Evolutionary conservation across 1,140 invertebrate species (phyloP).

Genomic region (Tachypleus tridentatus): DNA sequence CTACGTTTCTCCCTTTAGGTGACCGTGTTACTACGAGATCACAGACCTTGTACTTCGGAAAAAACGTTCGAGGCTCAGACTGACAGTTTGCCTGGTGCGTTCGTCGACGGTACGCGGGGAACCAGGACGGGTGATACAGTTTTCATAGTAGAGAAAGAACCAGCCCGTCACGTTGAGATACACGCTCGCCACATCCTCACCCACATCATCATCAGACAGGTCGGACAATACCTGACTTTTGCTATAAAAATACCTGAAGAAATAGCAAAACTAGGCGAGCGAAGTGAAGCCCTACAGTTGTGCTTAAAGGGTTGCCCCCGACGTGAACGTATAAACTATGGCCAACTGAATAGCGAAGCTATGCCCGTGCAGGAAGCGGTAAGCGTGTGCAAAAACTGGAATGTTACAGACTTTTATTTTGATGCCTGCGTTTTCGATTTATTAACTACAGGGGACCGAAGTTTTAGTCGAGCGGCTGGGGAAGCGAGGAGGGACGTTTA

Average conservation of each 20-base stretch:
- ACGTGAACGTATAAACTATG: conserved; percentile 37
- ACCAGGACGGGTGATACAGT: conserved; percentile 27
- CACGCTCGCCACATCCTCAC: conserved; percentile 39
- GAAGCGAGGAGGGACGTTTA: conserved; percentile 36
- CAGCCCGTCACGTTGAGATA: conserved; percentile 39
- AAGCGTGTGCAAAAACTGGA: conserved; percentile 31
- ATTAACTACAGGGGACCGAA: conserved; percentile 40
- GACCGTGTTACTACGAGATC: conserved; percentile 42
- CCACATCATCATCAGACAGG: conserved; percentile 38
- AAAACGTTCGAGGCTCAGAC: conserved; percentile 41
- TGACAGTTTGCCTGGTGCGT: conserved; percentile 33
- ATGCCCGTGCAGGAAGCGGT: conserved; percentile 26
- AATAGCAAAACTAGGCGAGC: conserved; percentile 26
- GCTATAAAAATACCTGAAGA: conserved; percentile 40
- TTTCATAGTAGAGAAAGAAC: conserved; percentile 26
- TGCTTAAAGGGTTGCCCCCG: conserved; percentile 42
- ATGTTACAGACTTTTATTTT: conserved; percentile 43
- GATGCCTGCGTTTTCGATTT: conserved; percentile 49
- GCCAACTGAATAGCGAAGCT: conserved; percentile 23
- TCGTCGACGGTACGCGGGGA: conserved; percentile 35
- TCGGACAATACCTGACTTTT: conserved; percentile 41
- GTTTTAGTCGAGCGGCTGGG: conserved; percentile 36
- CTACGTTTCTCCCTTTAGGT: conserved; percentile 34
- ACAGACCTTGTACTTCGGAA: conserved; percentile 36
- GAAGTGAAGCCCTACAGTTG: conserved; percentile 33